phyloP scores from a whole-genome alignment of 2,888 invertebrate species.

The Microchrysa polita region DNA sequence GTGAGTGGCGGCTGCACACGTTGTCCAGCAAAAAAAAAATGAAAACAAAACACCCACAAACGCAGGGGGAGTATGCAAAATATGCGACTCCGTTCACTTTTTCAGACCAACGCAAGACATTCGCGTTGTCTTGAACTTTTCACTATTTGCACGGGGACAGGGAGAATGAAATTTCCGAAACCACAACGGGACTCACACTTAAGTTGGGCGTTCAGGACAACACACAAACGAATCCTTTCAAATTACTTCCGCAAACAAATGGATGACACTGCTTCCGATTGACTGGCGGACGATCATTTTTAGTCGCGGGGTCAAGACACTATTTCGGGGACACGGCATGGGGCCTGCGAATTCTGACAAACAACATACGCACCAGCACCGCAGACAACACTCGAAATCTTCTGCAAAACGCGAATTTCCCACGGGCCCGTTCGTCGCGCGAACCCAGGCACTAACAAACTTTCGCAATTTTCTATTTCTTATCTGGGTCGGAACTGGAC shows the following conservation, averaged over 20 bases:
- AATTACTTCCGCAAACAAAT: background rate
- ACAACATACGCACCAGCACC: background rate
- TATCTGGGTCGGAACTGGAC: slow-evolving; percentile 30
- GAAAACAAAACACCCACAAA: slow-evolving; percentile 19
- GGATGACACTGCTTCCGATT: background rate
- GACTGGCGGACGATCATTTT: background rate
- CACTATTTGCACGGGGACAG: background rate
- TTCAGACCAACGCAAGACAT: background rate
- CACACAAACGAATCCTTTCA: background rate
- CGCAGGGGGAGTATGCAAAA: background rate
- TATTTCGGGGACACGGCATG: background rate
- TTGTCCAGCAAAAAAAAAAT: background rate
- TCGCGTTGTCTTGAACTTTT: slow-evolving; percentile 5
- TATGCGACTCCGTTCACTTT: background rate
- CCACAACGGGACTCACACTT: too few species aligned
- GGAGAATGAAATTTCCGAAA: too few species aligned
- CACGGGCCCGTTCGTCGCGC: background rate
- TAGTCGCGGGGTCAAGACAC: background rate
- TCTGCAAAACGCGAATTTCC: background rate
- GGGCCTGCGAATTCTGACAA: background rate
- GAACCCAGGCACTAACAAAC: background rate
- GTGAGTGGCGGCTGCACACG: background rate
- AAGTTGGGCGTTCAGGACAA: too few species aligned
- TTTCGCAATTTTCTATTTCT: slow-evolving; percentile 31
- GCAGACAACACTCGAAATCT: background rate